These are phyloP conservation scores for Buceros bicornis DNA, from an alignment of 2,797 vertebrate species.

Conservation along the genomic window DNA sequence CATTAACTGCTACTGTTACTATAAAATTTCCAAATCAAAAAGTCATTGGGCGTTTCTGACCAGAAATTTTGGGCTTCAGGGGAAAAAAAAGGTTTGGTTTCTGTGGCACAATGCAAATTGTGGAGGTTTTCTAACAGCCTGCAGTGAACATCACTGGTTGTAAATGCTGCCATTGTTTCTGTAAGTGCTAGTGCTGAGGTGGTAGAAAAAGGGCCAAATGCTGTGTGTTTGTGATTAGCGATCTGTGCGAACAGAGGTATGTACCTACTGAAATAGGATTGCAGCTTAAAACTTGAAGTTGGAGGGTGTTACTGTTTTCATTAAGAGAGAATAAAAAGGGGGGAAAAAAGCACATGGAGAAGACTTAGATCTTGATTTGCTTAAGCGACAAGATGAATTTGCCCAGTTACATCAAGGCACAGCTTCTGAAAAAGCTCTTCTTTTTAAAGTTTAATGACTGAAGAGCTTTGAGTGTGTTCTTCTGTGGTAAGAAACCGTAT, in stretches of 20 bases:
- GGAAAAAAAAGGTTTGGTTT: not conserved
- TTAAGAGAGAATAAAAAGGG: not conserved
- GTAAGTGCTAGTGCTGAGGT: not conserved
- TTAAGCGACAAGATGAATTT: not conserved
- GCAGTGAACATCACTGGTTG: accelerated
- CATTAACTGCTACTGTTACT: not conserved
- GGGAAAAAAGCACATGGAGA: accelerated
- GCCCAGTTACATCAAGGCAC: not conserved
- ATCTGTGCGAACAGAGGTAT: not conserved
- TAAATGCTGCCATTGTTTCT: not conserved
- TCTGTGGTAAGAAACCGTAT: conserved; percentile 4
- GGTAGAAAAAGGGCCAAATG: not conserved
- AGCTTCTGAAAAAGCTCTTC: not conserved
- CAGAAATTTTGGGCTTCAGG: not conserved
- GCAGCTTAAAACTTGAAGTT: not conserved
- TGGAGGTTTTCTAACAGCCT: not conserved
- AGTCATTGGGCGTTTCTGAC: not conserved
- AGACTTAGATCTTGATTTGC: not conserved
- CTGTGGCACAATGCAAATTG: not conserved
- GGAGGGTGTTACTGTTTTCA: not conserved
- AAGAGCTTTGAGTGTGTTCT: not conserved
- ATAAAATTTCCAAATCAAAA: not conserved
- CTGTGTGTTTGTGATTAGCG: not conserved
- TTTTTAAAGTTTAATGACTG: conserved; percentile 3
- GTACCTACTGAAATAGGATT: not conserved